Evolutionary conservation across 2,113 vertebrate species (phyloP).

Genomic region (Pica pica): DNA sequence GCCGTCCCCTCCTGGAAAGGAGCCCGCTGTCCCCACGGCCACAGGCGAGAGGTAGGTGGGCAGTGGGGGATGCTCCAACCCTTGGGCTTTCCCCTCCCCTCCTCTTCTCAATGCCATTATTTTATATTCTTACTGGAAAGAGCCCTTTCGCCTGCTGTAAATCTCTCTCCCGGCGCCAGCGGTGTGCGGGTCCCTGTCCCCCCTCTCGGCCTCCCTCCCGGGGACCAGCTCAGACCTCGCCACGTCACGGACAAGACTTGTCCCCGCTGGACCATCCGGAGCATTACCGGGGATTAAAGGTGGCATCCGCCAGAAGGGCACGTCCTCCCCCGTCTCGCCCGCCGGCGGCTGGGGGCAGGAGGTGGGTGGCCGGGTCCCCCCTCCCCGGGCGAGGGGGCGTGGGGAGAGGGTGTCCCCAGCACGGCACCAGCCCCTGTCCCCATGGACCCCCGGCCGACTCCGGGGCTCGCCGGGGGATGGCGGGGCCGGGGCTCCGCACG

Average conservation of each 20-base stretch:
- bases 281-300: slow-evolving; percentile 47
- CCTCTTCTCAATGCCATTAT: not conserved
- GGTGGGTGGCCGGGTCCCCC: not conserved
- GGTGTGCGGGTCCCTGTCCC: not conserved
- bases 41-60: slow-evolving; percentile 30
- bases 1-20: not conserved
- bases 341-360: not conserved
- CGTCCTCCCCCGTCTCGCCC: not conserved
- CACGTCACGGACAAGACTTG: not conserved
- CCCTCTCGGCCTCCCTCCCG: not conserved
- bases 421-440: not conserved
- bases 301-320: slow-evolving; percentile 13
- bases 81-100: not conserved
- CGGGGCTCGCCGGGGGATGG: not conserved
- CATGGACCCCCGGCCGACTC: fast-evolving
- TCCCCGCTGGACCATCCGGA: not conserved
- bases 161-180: not conserved
- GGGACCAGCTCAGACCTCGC: not conserved
- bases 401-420: not conserved
- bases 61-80: not conserved
- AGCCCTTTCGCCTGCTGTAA: not conserved
- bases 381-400: fast-evolving
- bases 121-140: fast-evolving
- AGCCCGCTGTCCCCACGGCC: not conserved
- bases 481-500: not conserved